Conservation (phyloP, 2,113 vertebrate genomes). For the Sapajus apella region DNA sequence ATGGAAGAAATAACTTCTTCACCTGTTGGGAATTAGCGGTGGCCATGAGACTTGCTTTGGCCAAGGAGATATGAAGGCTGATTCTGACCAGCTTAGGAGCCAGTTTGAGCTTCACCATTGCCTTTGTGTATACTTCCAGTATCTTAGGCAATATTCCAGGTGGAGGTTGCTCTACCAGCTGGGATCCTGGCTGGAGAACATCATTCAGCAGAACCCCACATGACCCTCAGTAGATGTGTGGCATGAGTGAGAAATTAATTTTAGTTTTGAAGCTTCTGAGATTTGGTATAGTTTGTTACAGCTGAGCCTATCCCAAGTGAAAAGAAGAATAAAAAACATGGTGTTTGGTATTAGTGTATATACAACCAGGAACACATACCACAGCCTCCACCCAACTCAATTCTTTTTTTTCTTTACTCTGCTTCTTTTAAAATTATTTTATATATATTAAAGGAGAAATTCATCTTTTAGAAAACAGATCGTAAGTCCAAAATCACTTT, state of each 20-base stretch:
- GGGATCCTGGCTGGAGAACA: not conserved
- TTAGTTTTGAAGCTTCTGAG: not conserved
- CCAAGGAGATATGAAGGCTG: not conserved
- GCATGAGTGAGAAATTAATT: not conserved
- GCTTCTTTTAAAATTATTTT: not conserved
- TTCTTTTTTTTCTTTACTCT: not conserved
- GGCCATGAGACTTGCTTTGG: not conserved
- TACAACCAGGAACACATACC: not conserved
- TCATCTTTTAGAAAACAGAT: not conserved
- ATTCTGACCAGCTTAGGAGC: not conserved
- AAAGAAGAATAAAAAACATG: not conserved
- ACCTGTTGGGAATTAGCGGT: not conserved
- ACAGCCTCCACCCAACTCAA: not conserved
- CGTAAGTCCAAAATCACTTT: not conserved
- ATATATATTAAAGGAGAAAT: not conserved
- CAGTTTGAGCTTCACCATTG: not conserved
- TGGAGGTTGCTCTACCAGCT: no score
- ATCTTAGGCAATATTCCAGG: not conserved
- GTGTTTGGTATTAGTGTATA: not conserved
- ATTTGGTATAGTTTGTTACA: not conserved
- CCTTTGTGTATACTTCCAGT: not conserved
- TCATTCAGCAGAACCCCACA: not conserved
- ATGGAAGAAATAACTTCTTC: not conserved
- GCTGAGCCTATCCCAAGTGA: not conserved
- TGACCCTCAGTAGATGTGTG: not conserved